Percentiles rank a stretch among this genome's conserved stretches.
phyloP scores from a whole-genome alignment of 2,113 vertebrate species.

The Gnathonemus echidnorhynchus region DNA sequence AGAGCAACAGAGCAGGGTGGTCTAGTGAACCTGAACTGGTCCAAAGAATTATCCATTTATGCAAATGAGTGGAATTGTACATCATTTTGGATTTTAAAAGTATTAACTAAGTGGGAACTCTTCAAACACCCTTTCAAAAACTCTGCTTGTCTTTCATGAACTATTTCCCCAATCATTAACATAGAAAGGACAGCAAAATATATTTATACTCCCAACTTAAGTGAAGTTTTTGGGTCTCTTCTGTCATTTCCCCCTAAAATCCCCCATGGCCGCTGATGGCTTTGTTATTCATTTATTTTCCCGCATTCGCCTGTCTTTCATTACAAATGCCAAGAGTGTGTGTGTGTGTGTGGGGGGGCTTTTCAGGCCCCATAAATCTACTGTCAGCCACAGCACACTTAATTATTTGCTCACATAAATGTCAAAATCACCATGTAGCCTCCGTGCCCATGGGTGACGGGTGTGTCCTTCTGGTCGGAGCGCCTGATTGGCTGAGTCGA shows the following conservation, averaged over 20 bases:
- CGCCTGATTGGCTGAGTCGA: background rate
- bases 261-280: background rate
- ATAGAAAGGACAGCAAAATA: background rate
- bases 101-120: background rate
- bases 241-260: background rate
- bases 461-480: background rate
- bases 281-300: conserved; percentile 16
- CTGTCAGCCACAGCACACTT: background rate
- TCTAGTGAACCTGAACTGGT: background rate
- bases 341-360: background rate
- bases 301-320: conserved; percentile 1
- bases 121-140: background rate
- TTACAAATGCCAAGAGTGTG: background rate
- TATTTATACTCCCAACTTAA: background rate
- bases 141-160: background rate
- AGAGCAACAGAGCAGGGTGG: background rate
- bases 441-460: background rate
- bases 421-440: conserved; percentile 11
- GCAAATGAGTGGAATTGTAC: background rate
- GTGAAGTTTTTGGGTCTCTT: background rate
- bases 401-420: conserved; percentile 9
- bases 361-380: background rate
- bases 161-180: background rate
- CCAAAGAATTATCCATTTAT: background rate
- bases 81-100: background rate